These are phyloP conservation scores for Brachylomia viminalis DNA, from an alignment of 2,888 invertebrate species.

Conservation along the genomic window DNA sequence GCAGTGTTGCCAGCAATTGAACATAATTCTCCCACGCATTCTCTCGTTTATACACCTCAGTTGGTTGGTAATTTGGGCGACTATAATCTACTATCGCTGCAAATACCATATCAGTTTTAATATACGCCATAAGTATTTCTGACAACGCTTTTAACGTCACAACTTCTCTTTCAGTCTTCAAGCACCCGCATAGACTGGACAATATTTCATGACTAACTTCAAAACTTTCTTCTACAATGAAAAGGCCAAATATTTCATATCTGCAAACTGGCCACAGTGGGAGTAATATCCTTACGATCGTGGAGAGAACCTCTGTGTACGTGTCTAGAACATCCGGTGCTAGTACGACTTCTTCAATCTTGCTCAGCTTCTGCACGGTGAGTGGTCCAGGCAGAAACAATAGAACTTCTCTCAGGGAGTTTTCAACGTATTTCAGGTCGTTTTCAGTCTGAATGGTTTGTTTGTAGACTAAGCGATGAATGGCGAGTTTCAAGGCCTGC, in stretches of 20 bases:
- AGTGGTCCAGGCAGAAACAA: slow-evolving; percentile 89
- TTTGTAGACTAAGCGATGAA: slow-evolving; percentile 76
- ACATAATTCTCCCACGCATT: slow-evolving; percentile 89
- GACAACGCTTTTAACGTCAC: slow-evolving; percentile 79
- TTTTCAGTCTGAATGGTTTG: slow-evolving; percentile 77
- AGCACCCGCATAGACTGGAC: slow-evolving; percentile 82
- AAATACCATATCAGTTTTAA: slow-evolving; percentile 91
- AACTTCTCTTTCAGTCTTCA: slow-evolving; percentile 83
- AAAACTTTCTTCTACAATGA: slow-evolving; percentile 90
- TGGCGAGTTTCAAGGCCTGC: slow-evolving; percentile 74
- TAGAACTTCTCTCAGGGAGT: slow-evolving; percentile 63
- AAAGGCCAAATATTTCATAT: slow-evolving; percentile 82
- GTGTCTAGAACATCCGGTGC: slow-evolving; percentile 69
- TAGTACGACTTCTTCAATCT: slow-evolving; percentile 46
- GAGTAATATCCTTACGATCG: slow-evolving; percentile 87
- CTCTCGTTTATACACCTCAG: slow-evolving; percentile 65
- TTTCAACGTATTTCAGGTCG: slow-evolving; percentile 73
- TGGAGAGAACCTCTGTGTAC: slow-evolving; percentile 89
- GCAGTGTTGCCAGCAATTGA: slow-evolving; percentile 92
- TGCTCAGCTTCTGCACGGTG: slow-evolving; percentile 92
- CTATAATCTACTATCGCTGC: slow-evolving; percentile 85
- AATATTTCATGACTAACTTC: slow-evolving; percentile 87
- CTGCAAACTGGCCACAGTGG: slow-evolving; percentile 91
- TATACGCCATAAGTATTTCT: slow-evolving; percentile 84
- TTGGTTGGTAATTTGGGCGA: slow-evolving; percentile 64